These are phyloP conservation scores for Melolontha melolontha DNA, from an alignment of 2,888 invertebrate genomes.

Conservation along the genomic window DNA sequence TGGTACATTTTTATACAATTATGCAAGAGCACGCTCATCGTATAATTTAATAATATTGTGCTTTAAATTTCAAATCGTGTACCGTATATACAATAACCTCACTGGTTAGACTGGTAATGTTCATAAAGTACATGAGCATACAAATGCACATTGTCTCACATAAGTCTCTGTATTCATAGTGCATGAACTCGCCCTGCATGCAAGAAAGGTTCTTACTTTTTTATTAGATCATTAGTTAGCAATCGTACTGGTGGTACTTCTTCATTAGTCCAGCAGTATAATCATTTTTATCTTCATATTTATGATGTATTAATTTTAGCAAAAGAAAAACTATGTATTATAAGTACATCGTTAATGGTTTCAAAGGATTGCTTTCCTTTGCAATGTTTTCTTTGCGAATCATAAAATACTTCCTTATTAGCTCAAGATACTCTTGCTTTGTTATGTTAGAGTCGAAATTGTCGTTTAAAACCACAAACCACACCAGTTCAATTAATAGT, in stretches of 20 bases:
- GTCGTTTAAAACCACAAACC: too few species aligned
- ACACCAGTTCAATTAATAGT: too few species aligned
- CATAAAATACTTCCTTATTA: too few species aligned
- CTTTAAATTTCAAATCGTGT: conserved; percentile 47
- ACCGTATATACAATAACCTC: conserved; percentile 31
- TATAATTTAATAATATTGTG: conserved; percentile 48
- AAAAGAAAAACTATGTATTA: too few species aligned
- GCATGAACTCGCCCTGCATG: conserved; percentile 15
- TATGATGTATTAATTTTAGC: too few species aligned
- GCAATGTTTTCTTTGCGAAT: too few species aligned
- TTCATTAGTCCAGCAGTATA: neutral
- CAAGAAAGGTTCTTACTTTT: conserved; percentile 14
- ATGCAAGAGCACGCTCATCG: conserved; percentile 46
- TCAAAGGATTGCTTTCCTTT: too few species aligned
- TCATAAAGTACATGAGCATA: conserved; percentile 24
- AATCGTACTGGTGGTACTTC: neutral
- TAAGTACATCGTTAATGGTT: too few species aligned
- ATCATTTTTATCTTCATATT: neutral
- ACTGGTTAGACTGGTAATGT: conserved; percentile 14
- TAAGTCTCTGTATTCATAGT: conserved; percentile 1
- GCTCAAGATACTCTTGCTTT: too few species aligned
- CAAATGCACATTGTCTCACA: conserved; percentile 18
- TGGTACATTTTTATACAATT: conserved; percentile 44
- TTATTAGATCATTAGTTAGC: conserved; percentile 3
- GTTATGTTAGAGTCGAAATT: too few species aligned